phyloP scores from a whole-genome alignment of 1,140 invertebrate species.

The Plectrocnemia conspersa region DNA sequence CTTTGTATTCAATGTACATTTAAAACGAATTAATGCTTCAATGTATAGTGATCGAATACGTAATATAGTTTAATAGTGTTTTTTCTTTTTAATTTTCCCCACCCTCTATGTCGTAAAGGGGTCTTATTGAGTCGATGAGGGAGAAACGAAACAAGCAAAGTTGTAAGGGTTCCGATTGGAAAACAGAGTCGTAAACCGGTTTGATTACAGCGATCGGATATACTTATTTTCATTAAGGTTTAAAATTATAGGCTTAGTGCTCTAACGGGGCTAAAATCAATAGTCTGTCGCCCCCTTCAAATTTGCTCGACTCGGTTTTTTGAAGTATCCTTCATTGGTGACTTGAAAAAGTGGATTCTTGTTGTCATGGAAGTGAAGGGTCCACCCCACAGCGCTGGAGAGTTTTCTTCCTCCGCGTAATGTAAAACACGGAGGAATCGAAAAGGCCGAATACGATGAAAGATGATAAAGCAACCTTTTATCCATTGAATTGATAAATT shows the following conservation, averaged over 20 bases:
- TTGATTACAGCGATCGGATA: constrained; percentile 2
- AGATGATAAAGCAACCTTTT: background rate
- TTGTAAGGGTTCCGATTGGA: constrained; percentile 9
- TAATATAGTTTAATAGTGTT: no score
- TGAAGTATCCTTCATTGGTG: constrained; percentile 2
- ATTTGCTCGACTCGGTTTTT: constrained; percentile 4
- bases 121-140: constrained; percentile 20
- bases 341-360: background rate
- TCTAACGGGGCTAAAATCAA: constrained; percentile 4
- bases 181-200: constrained; percentile 13
- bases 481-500: background rate
- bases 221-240: constrained; percentile 14
- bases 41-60: no score
- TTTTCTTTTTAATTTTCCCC: no score
- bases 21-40: no score
- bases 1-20: no score
- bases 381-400: background rate
- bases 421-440: background rate
- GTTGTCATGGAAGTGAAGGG: background rate
- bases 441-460: background rate
- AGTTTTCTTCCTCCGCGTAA: background rate
- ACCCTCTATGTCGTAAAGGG: no score
- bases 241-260: constrained; percentile 13
- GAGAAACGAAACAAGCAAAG: constrained; percentile 19
- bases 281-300: constrained; percentile 8